Percentiles rank a stretch among this genome's conserved stretches.
Conservation (phyloP, 2,888 invertebrate species). For the Scaptomyza cyrtandrae region DNA sequence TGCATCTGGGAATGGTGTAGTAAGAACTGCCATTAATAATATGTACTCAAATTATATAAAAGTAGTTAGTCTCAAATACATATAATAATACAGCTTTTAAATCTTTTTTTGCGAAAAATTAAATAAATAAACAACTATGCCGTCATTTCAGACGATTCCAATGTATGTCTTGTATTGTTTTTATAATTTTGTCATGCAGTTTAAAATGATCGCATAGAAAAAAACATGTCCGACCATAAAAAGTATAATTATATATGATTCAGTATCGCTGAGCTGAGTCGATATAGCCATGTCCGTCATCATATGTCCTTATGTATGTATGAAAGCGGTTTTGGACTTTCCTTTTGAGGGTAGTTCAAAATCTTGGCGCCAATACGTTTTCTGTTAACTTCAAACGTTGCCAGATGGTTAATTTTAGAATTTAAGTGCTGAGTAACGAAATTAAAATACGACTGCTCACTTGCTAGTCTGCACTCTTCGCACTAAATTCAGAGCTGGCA, state of each 20-base stretch:
- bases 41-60: too few relatives aligned
- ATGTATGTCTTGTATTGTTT: too few relatives aligned
- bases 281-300: too few relatives aligned
- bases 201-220: too few relatives aligned
- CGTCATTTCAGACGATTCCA: too few relatives aligned
- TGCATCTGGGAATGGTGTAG: constrained; percentile 78
- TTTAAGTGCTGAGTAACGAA: neutral
- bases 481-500: constrained; percentile 20
- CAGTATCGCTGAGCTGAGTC: too few relatives aligned
- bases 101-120: neutral
- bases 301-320: too few relatives aligned
- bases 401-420: constrained; percentile 13
- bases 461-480: neutral
- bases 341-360: too few relatives aligned
- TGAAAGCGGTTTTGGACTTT: too few relatives aligned
- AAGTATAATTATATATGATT: too few relatives aligned
- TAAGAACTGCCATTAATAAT: constrained; percentile 30
- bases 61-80: neutral
- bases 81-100: neutral
- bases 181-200: too few relatives aligned
- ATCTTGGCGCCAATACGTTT: constrained; percentile 6
- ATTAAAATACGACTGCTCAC: neutral
- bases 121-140: neutral
- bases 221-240: too few relatives aligned
- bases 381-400: constrained; percentile 2